Evolutionary conservation across 2,113 vertebrate species (phyloP).

Genomic region (Terrapene triunguis): DNA sequence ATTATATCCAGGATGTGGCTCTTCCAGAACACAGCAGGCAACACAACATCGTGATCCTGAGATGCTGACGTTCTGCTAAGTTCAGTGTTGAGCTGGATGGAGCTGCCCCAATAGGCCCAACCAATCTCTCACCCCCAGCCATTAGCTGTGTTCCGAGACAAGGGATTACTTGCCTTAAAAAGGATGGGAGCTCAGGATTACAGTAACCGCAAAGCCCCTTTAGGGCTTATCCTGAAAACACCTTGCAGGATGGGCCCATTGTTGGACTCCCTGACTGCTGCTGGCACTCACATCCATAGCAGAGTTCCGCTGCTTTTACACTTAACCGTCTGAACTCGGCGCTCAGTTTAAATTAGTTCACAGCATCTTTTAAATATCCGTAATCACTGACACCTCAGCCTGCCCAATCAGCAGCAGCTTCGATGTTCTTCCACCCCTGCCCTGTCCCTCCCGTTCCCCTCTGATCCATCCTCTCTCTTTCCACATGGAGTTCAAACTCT

Average conservation of each 20-base stretch:
- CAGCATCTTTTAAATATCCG: neutral
- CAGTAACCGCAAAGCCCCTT: neutral
- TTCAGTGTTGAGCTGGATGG: neutral
- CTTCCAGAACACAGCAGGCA: neutral
- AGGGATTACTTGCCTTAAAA: neutral
- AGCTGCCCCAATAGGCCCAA: neutral
- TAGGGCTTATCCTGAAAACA: neutral
- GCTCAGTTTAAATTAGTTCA: neutral
- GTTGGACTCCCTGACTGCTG: neutral
- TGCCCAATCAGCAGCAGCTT: neutral
- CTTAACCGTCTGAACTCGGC: neutral
- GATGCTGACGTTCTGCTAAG: neutral
- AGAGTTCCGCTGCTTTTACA: neutral
- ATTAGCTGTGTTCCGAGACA: accelerated
- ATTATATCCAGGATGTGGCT: neutral
- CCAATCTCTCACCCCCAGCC: neutral
- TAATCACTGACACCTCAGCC: neutral
- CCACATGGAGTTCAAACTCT: neutral
- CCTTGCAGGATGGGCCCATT: neutral
- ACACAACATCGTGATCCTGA: neutral
- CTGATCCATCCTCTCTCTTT: neutral
- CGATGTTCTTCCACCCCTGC: neutral
- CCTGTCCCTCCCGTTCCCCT: neutral
- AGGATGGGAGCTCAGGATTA: neutral
- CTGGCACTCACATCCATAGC: neutral